Conservation (phyloP, 1,140 invertebrate genomes). For the Spodoptera litura region DNA sequence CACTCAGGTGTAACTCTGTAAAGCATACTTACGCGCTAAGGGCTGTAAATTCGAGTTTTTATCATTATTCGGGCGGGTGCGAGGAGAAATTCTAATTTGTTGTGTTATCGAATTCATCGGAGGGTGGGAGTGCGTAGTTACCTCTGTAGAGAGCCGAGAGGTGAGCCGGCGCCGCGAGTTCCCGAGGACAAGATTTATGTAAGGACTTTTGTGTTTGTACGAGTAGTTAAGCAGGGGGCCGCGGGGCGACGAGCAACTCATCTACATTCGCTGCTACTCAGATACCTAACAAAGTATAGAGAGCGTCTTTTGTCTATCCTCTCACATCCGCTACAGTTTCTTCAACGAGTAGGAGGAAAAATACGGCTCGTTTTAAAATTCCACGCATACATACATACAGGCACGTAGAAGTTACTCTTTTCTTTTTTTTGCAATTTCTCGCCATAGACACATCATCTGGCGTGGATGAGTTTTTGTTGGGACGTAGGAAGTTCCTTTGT, state of each 20-base stretch:
- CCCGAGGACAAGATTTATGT: conserved; percentile 86
- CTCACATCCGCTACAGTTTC: conserved; percentile 81
- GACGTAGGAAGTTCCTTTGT: conserved; percentile 83
- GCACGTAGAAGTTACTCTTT: conserved; percentile 72
- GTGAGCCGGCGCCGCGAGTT: conserved; percentile 79
- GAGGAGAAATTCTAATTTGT: conserved; percentile 74
- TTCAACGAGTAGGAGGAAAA: conserved; percentile 75
- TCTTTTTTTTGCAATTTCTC: conserved; percentile 82
- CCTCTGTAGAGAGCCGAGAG: conserved; percentile 60
- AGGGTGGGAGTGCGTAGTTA: conserved; percentile 69
- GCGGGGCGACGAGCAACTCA: conserved; percentile 67
- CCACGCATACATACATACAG: conserved; percentile 66
- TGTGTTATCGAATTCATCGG: conserved; percentile 76
- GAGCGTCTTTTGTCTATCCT: conserved; percentile 80
- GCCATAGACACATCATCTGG: conserved; percentile 85
- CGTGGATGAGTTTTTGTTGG: conserved; percentile 84
- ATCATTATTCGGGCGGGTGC: conserved; percentile 60
- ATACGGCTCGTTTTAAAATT: conserved; percentile 80
- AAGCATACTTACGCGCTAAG: conserved; percentile 60
- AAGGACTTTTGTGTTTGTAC: conserved; percentile 86
- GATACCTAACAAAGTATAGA: conserved; percentile 79
- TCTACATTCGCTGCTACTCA: conserved; percentile 84
- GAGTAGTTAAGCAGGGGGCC: conserved; percentile 82
- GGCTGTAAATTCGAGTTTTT: conserved; percentile 62
- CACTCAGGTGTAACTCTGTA: conserved; percentile 60